Evolutionary conservation across 2,113 vertebrate genomes (phyloP).

Genomic region (Eudorcas thomsonii): DNA sequence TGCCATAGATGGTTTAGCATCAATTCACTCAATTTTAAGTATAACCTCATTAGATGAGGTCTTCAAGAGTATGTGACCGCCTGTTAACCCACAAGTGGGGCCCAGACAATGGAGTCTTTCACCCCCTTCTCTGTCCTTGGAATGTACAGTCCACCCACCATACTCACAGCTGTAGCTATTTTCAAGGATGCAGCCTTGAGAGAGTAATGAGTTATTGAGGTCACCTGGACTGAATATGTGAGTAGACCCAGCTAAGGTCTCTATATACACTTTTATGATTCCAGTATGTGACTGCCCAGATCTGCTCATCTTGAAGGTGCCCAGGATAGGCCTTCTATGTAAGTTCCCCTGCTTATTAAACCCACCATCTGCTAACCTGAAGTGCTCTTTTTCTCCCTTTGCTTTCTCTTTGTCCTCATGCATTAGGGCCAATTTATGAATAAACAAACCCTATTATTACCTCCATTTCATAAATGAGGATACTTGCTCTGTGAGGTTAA

Average conservation of each 20-base stretch:
- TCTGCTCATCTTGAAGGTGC: background rate
- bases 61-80: background rate
- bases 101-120: background rate
- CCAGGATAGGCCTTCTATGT: background rate
- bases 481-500: background rate
- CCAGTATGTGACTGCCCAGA: background rate
- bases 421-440: background rate
- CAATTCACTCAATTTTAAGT: background rate
- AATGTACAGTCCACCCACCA: accelerated
- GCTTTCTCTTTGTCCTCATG: background rate
- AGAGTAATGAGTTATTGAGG: background rate
- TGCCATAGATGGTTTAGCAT: background rate
- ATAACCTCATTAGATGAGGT: background rate
- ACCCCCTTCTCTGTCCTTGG: background rate
- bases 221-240: background rate
- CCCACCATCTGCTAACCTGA: background rate
- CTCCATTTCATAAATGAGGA: background rate
- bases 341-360: background rate
- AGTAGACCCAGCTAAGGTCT: background rate
- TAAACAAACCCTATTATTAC: background rate
- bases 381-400: background rate
- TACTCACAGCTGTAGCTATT: background rate
- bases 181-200: background rate
- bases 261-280: background rate
- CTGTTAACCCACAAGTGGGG: background rate